phyloP scores from a whole-genome alignment of 2,888 invertebrate species.

The Nowickia ferox region DNA sequence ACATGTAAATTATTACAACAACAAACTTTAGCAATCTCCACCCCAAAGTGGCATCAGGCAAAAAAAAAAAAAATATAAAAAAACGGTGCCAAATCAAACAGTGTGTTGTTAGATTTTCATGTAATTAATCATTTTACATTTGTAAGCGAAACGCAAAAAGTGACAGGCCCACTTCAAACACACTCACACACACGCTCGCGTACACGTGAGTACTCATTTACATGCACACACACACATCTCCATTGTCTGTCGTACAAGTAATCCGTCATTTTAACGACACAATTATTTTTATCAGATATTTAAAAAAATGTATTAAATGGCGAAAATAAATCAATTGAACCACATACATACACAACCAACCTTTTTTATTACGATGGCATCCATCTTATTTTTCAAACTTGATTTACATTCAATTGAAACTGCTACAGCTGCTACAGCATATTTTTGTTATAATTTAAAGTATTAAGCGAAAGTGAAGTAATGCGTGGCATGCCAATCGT shows the following conservation, averaged over 20 bases:
- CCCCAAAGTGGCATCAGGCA: constrained; percentile 69
- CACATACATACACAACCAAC: background rate
- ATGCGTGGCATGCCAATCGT: too few species aligned
- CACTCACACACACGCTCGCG: constrained; percentile 25
- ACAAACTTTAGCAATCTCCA: constrained; percentile 62
- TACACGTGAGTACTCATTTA: constrained; percentile 3
- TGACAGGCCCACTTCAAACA: constrained; percentile 64
- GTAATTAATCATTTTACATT: constrained; percentile 72
- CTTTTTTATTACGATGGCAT: too few species aligned
- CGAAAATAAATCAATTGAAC: background rate
- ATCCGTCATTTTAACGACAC: constrained; percentile 42
- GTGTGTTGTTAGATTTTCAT: constrained; percentile 65
- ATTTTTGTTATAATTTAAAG: too few species aligned
- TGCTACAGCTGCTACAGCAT: too few species aligned
- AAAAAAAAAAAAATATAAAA: background rate
- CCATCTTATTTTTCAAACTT: too few species aligned
- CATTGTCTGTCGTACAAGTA: constrained; percentile 1
- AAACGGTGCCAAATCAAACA: constrained; percentile 55
- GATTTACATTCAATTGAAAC: too few species aligned
- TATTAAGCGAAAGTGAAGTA: too few species aligned
- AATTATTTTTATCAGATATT: constrained; percentile 20
- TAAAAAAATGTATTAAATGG: constrained; percentile 21
- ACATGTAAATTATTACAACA: constrained; percentile 15
- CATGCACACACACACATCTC: background rate
- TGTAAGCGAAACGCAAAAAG: constrained; percentile 63